These are phyloP conservation scores for Tupiocoris notatus DNA, from an alignment of 2,888 invertebrate species.

Conservation along the genomic window DNA sequence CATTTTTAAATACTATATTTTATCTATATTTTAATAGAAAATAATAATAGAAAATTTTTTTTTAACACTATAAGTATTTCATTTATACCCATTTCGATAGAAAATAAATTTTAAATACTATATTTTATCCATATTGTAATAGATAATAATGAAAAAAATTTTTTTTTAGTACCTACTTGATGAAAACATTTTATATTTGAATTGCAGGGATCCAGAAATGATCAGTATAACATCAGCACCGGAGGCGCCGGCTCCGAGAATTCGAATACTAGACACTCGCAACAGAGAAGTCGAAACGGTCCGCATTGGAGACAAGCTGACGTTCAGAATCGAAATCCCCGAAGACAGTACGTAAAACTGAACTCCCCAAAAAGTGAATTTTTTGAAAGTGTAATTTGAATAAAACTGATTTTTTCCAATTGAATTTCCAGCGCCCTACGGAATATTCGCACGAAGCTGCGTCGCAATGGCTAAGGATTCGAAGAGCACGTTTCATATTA, in stretches of 20 bases:
- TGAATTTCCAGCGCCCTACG: slow-evolving; percentile 81
- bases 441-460: slow-evolving; percentile 92
- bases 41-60: no score
- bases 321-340: slow-evolving; percentile 93
- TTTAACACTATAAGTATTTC: no score
- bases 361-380: neutral
- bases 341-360: slow-evolving; percentile 91
- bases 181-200: no score
- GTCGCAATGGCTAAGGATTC: slow-evolving; percentile 97
- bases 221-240: slow-evolving; percentile 94
- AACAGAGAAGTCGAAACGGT: slow-evolving; percentile 90
- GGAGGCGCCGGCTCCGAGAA: slow-evolving; percentile 90
- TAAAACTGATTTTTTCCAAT: no score
- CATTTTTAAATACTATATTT: no score
- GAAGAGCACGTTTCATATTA: slow-evolving; percentile 92
- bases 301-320: slow-evolving; percentile 88
- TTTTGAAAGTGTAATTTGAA: no score
- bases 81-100: no score
- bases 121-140: no score
- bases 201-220: slow-evolving; percentile 81
- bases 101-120: no score
- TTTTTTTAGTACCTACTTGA: no score
- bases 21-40: no score
- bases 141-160: no score
- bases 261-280: slow-evolving; percentile 83